These are phyloP conservation scores for Brienomyrus brachyistius DNA, from an alignment of 2,113 vertebrate species.

Conservation along the genomic window DNA sequence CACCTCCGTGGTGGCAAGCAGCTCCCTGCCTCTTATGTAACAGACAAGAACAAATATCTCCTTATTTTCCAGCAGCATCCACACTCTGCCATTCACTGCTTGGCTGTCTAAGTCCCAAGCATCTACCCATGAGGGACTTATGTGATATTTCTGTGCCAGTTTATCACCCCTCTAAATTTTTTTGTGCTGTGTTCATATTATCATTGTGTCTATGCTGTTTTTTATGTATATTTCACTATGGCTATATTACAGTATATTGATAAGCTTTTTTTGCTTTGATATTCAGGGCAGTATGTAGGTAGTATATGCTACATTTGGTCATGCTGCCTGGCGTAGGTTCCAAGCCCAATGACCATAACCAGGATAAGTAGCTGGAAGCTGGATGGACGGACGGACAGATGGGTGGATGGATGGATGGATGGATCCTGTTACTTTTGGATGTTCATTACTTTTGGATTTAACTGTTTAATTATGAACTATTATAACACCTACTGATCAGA, in stretches of 20 bases:
- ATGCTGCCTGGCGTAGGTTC: background rate
- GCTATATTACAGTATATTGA: background rate
- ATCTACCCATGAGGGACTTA: background rate
- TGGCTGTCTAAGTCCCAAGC: background rate
- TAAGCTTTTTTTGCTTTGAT: background rate
- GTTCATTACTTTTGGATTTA: background rate
- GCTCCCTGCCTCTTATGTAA: conserved; percentile 36
- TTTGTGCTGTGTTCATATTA: background rate
- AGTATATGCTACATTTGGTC: background rate
- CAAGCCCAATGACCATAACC: background rate
- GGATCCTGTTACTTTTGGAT: background rate
- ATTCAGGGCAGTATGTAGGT: background rate
- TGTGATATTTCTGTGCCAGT: background rate
- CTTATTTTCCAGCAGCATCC: background rate
- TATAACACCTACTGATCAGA: background rate
- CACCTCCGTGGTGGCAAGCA: conserved; percentile 41
- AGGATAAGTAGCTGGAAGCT: background rate
- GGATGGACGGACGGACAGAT: background rate
- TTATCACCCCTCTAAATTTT: background rate
- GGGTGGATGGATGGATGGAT: background rate
- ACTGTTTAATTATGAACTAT: background rate
- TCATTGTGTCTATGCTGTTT: background rate
- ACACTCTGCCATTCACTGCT: background rate
- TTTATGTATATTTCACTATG: background rate
- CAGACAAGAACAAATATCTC: conserved; percentile 18